Conservation (phyloP, 1,140 invertebrate genomes). For the Rhyzopertha dominica region DNA sequence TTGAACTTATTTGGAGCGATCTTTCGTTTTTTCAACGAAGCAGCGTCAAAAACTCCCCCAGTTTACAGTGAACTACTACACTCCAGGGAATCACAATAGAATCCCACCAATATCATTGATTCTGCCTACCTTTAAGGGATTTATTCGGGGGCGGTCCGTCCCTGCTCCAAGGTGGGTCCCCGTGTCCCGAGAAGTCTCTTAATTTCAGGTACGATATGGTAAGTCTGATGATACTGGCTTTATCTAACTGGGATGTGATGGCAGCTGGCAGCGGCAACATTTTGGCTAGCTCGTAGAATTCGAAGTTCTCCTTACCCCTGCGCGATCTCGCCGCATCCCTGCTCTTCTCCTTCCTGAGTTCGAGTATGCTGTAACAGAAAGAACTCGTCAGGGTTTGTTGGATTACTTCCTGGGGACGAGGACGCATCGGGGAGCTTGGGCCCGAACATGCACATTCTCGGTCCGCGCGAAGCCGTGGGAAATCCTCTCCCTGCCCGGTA, state of each 20-base stretch:
- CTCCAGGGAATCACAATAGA: too few relatives aligned
- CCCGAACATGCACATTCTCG: too few relatives aligned
- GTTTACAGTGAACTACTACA: too few relatives aligned
- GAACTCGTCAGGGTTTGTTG: too few relatives aligned
- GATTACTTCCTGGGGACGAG: too few relatives aligned
- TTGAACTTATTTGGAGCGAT: too few relatives aligned
- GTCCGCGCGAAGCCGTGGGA: too few relatives aligned
- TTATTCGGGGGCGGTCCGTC: slow-evolving; percentile 72
- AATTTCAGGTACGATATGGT: slow-evolving; percentile 97
- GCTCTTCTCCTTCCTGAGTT: slow-evolving; percentile 94
- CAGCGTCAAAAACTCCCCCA: too few relatives aligned
- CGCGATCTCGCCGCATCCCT: slow-evolving; percentile 91
- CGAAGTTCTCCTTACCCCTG: slow-evolving; percentile 95
- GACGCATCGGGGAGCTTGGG: too few relatives aligned
- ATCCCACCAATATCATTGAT: too few relatives aligned
- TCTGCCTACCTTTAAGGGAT: slow-evolving; percentile 82
- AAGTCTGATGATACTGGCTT: slow-evolving; percentile 96
- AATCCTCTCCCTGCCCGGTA: too few relatives aligned
- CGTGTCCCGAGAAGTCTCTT: slow-evolving; percentile 89
- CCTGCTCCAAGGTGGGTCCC: slow-evolving; percentile 89
- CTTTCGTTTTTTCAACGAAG: too few relatives aligned
- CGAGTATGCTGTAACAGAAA: slow-evolving; percentile 80
- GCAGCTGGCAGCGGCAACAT: slow-evolving; percentile 93
- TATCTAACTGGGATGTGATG: slow-evolving; percentile 96
- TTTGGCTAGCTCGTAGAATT: slow-evolving; percentile 97